A percentile compares a stretch with the other conserved stretches of the same genome.
Evolutionary conservation across 1,140 invertebrate species (phyloP).

Genomic region (Arion vulgaris): DNA sequence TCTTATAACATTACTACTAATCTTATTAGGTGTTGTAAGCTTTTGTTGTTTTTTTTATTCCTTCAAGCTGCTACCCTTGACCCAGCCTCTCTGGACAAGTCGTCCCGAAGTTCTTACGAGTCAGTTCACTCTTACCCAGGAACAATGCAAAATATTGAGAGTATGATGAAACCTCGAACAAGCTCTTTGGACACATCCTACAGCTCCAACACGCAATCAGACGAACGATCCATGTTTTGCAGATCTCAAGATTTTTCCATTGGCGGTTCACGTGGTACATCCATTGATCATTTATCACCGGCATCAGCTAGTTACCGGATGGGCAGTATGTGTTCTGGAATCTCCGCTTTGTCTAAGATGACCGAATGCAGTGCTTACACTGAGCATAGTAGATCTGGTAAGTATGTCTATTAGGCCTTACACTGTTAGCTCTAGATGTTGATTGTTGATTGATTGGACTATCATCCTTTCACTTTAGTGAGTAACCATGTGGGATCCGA

Average conservation of each 20-base stretch:
- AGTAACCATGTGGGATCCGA: too few species aligned
- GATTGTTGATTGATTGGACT: too few species aligned
- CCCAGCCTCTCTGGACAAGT: neutral
- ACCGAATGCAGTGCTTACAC: constrained; percentile 35
- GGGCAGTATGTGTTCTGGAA: constrained; percentile 32
- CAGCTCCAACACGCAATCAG: constrained; percentile 21
- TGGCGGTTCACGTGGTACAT: constrained; percentile 2
- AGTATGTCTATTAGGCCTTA: neutral
- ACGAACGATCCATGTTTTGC: constrained; percentile 13
- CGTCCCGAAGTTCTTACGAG: neutral
- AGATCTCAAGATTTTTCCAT: constrained; percentile 17
- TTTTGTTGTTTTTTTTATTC: constrained; percentile 9
- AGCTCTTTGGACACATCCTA: constrained; percentile 13
- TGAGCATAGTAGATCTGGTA: constrained; percentile 31
- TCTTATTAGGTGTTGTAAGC: too few species aligned
- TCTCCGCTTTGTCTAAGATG: constrained; percentile 15
- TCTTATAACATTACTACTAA: too few species aligned
- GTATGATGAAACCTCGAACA: neutral
- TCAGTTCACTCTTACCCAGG: neutral
- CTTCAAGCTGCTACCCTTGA: constrained; percentile 16
- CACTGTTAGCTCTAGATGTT: too few species aligned
- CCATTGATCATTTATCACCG: constrained; percentile 28
- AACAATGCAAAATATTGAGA: neutral
- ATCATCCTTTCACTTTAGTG: too few species aligned
- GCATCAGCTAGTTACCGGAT: constrained; percentile 23